phyloP scores from a whole-genome alignment of 1,140 invertebrate species.

The Bombyx mandarina region DNA sequence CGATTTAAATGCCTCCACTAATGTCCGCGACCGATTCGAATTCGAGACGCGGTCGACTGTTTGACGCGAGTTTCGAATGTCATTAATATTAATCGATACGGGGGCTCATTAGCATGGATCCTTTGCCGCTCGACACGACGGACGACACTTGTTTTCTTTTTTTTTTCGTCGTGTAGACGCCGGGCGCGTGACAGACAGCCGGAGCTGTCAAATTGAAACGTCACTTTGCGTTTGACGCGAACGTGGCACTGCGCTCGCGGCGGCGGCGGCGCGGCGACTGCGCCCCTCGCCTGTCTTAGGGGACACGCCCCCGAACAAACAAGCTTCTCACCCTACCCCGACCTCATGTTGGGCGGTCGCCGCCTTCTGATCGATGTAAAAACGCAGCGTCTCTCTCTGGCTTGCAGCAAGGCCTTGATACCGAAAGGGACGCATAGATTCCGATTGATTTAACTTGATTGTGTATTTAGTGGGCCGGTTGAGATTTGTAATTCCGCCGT shows the following conservation, averaged over 20 bases:
- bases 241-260: constrained; percentile 32
- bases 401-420: neutral
- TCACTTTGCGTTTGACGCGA: constrained; percentile 17
- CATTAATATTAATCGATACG: constrained; percentile 37
- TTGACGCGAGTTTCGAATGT: constrained; percentile 2
- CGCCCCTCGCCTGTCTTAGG: constrained; percentile 16
- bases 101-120: constrained; percentile 26
- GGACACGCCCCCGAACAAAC: constrained; percentile 57
- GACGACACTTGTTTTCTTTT: constrained; percentile 12
- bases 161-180: constrained; percentile 7
- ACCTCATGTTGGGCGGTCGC: constrained; percentile 41
- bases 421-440: constrained; percentile 20
- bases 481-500: constrained; percentile 67
- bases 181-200: constrained; percentile 21
- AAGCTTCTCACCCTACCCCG: constrained; percentile 47
- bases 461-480: constrained; percentile 60
- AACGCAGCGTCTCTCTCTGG: constrained; percentile 21
- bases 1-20: constrained; percentile 3
- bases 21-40: constrained; percentile 17
- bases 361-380: constrained; percentile 26
- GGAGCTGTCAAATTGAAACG: constrained; percentile 46
- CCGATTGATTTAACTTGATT: constrained; percentile 61
- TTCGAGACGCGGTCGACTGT: constrained; percentile 12
- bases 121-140: constrained; percentile 23
- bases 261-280: constrained; percentile 44